phyloP scores from a whole-genome alignment of 2,113 vertebrate genomes.

The Osmerus mordax region DNA sequence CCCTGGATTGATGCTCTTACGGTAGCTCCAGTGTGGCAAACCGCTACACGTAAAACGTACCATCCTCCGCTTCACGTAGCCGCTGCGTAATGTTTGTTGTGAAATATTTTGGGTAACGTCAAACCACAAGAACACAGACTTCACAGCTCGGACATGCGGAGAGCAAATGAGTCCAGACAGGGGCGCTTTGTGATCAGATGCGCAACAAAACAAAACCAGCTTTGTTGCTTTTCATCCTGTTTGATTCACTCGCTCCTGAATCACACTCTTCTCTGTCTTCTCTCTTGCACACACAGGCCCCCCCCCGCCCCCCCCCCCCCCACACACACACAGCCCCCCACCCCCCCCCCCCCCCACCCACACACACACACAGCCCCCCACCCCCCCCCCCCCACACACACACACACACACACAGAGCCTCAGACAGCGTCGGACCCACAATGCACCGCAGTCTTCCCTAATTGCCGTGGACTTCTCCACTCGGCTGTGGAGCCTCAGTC shows the following conservation, averaged over 20 bases:
- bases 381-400: not conserved
- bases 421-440: conserved; percentile 27
- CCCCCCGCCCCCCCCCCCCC: not conserved
- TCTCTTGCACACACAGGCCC: not conserved
- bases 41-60: too few species aligned
- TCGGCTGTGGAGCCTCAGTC: conserved; percentile 62
- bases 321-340: conserved; percentile 1
- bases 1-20: too few species aligned
- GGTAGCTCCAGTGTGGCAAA: too few species aligned
- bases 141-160: conserved; percentile 13
- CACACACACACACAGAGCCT: conserved; percentile 10
- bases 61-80: not conserved
- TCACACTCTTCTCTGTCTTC: not conserved
- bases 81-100: conserved; percentile 63
- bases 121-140: conserved; percentile 45
- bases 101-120: conserved; percentile 46
- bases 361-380: conserved; percentile 14
- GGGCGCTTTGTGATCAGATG: conserved; percentile 21
- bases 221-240: conserved; percentile 44
- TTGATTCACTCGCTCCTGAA: conserved; percentile 35
- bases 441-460: conserved; percentile 60
- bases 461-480: conserved; percentile 70
- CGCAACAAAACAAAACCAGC: conserved; percentile 3
- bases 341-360: not conserved
- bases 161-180: not conserved